Evolutionary conservation across 2,888 invertebrate genomes (phyloP), one percentile per base, ranked within the genome.

Genomic region (Branchipolynoe longqiensis): DNA sequence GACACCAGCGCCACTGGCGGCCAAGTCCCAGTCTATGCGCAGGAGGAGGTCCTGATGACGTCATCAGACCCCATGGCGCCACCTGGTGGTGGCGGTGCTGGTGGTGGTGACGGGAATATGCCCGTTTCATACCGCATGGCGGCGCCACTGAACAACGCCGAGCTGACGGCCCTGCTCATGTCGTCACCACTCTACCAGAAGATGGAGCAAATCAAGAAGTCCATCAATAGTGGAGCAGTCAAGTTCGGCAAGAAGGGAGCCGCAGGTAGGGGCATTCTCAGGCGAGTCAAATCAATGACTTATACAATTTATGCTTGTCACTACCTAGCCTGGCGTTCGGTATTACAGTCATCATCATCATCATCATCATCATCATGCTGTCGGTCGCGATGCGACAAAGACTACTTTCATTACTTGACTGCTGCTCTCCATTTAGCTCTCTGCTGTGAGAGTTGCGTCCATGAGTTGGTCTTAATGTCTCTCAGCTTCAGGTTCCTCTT

Each of bases 161-260:
- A 93, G 74, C 88, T 93, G 14, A 91, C 92, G 58, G 89, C 91
- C 8, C 86, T 93, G 56, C 89, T 93, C 58, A 92, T 92, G 92
- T 91, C 92, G 0, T 92, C 92, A 2, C 93, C 93, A 3, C 89
- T 93, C 82, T 93, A 93, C 87, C 91, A 92, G 89, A 93, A 93
- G 87, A 88, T 93, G 87, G 93, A 93, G 85, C 89, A 90, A 78
- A 91, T 93, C 86, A 92, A 92, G 88, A 90, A 90, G 69, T 86
- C 89, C 41, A 89, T 93, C 18, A 90, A 90, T 41, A 89, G 88
- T 40, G 92, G 92, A 31, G 90, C 87, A 31, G 85, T 86, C 25
- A 83, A 85, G 31, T 58, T 85, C 41, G 85, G 87, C 0, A 85
- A 85, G 0, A 87, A 87, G 56, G 85, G 74, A 33, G 78, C 83